phyloP scores from a whole-genome alignment of 2,113 vertebrate genomes.

The Nanorana parkeri region DNA sequence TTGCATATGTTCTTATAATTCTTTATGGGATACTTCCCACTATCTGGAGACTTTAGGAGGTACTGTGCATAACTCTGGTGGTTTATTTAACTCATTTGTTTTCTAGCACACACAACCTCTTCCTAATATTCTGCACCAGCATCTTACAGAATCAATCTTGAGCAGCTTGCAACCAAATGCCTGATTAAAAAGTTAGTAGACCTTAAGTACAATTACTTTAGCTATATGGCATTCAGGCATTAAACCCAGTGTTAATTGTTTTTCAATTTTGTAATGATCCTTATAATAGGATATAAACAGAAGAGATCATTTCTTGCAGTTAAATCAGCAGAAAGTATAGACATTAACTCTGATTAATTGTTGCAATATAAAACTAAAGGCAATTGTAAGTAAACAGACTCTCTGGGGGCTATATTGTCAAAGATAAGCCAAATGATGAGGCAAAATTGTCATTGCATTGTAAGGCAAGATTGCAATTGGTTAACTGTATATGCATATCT shows the following conservation, averaged over 20 bases:
- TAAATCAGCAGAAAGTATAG: constrained; percentile 82
- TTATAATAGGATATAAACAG: constrained; percentile 80
- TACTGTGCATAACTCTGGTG: constrained; percentile 1
- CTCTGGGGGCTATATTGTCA: constrained; percentile 29
- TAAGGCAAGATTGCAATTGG: constrained; percentile 5
- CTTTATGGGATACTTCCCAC: background rate
- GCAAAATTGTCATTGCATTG: constrained; percentile 13
- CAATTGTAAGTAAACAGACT: constrained; percentile 65
- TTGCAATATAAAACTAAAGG: constrained; percentile 73
- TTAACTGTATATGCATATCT: background rate
- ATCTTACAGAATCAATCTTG: constrained; percentile 71
- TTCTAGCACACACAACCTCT: constrained; percentile 75
- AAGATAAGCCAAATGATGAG: constrained; percentile 16
- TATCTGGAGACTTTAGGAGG: background rate
- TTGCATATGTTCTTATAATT: background rate
- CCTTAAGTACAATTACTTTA: constrained; percentile 84
- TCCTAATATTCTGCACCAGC: constrained; percentile 67
- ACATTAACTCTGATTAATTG: constrained; percentile 75
- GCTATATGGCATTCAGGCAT: constrained; percentile 76
- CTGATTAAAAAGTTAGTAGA: constrained; percentile 87
- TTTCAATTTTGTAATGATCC: constrained; percentile 79
- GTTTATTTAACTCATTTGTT: constrained; percentile 69
- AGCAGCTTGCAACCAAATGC: constrained; percentile 85
- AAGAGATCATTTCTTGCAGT: constrained; percentile 79
- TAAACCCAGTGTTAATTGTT: constrained; percentile 83